Conservation (phyloP, 2,797 vertebrate species). For the Periophthalmus magnuspinnatus region DNA sequence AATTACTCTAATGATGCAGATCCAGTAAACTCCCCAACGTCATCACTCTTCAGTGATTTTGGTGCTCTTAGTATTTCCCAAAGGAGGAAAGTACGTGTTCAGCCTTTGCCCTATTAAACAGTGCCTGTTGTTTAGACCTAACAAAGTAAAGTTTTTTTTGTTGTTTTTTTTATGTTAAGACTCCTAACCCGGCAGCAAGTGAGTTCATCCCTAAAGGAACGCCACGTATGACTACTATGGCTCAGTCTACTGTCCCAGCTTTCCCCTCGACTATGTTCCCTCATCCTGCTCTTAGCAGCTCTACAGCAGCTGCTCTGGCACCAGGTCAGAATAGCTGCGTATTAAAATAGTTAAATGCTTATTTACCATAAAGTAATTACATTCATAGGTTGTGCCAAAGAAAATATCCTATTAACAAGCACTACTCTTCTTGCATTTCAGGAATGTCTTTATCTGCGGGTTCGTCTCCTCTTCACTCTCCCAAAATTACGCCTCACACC, state of each 20-base stretch:
- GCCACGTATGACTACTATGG: constrained; percentile 90
- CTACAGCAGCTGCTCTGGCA: constrained; percentile 88
- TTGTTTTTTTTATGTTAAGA: constrained; percentile 67
- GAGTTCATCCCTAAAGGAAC: constrained; percentile 99
- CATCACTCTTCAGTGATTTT: constrained; percentile 98
- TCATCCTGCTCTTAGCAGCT: constrained; percentile 89
- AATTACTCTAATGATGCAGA: constrained; percentile 74
- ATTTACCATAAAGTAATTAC: neutral
- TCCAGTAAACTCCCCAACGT: constrained; percentile 91
- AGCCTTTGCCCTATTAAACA: neutral
- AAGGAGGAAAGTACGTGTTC: constrained; percentile 91
- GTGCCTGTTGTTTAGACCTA: neutral
- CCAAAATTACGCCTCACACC: constrained; percentile 98
- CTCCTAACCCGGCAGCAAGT: constrained; percentile 95
- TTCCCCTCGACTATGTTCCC: constrained; percentile 95
- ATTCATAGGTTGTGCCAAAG: neutral
- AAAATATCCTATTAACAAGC: neutral
- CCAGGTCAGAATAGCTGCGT: constrained; percentile 82
- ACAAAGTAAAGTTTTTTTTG: neutral
- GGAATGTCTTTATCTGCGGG: constrained; percentile 98
- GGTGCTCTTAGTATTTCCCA: constrained; percentile 96
- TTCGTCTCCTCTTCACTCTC: constrained; percentile 97
- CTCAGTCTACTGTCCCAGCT: constrained; percentile 90
- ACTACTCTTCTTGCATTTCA: constrained; percentile 46
- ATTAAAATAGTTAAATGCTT: neutral